Evolutionary conservation across 2,113 vertebrate species (phyloP).

Genomic region (Tupaia chinensis): DNA sequence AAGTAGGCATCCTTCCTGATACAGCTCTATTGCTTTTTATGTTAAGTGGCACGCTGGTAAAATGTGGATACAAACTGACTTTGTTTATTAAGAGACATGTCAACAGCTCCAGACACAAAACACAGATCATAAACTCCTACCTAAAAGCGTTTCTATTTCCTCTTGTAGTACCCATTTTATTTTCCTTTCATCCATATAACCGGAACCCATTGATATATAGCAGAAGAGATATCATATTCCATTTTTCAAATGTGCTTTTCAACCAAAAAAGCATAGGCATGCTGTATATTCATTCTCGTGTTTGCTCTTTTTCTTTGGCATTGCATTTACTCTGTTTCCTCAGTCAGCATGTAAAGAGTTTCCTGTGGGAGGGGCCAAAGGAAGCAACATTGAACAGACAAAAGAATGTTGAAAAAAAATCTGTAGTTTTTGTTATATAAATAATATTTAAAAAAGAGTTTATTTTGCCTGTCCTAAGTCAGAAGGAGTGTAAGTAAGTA

Average conservation of each 20-base stretch:
- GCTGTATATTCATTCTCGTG: background rate
- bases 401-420: too few relatives aligned
- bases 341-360: too few relatives aligned
- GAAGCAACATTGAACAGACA: too few relatives aligned
- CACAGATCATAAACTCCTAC: conserved; percentile 15
- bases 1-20: background rate
- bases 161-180: conserved; percentile 31
- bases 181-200: conserved; percentile 29
- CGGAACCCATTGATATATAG: conserved; percentile 4
- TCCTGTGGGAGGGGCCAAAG: too few relatives aligned
- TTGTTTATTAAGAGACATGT: conserved; percentile 36
- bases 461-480: background rate
- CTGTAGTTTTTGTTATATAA: too few relatives aligned
- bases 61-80: background rate
- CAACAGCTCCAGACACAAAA: conserved; percentile 12
- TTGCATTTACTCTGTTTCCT: background rate
- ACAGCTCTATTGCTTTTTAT: background rate
- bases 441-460: background rate
- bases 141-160: conserved; percentile 52
- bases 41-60: background rate
- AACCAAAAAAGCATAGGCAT: background rate
- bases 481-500: background rate
- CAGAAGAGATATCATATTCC: background rate
- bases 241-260: background rate
- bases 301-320: background rate